Evolutionary conservation across 1,140 invertebrate species (phyloP), one percentile per base, ranked within the genome.

Genomic region (Drosophila subpulchrella): DNA sequence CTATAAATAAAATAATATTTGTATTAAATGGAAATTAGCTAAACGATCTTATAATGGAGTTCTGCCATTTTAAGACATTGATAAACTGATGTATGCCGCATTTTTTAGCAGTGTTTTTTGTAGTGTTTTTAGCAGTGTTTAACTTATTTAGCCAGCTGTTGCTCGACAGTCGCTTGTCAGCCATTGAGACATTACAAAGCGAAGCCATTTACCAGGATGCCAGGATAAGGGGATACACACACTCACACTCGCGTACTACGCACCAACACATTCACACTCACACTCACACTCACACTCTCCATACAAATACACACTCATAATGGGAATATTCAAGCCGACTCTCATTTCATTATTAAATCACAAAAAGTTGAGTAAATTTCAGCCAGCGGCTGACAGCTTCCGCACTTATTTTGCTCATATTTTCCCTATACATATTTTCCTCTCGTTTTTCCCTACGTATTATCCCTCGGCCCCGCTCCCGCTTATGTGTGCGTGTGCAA

Each of bases 321-420:
- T n/a, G 24, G 20, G 30, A 38, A 53, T 71, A 55, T 72, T 34
- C 50, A 74, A 57, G 42, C 58, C 54, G 57, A 68, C 74, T 62
- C 74, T 76, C 59, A 75, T 82, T 88, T 82, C 81, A 80, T 86
- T 86, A 86, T 86, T 79, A 89, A 83, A 86, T 86, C 72, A 89
- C n/a, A 88, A 88, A 86, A 86, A 88, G 71, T 83, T 88, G 72
- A 83, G 83, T 79, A 73, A 88, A 83, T 88, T 86, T 79, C 48
- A 62, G 78, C 67, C 77, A 85, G 77, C 59, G 62, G 76, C 44
- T 60, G 72, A 73, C 39, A 53, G 55, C 24, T 50, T 32, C 30
- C 41, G 34, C 53, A 42, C 58, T 42, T 53, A 53, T 68, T 65
- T 68, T 53, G 30, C 59, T 30, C 46, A 65, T 42, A 67, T 67